These are phyloP conservation scores for Hemithea aestivaria DNA, from an alignment of 2,888 invertebrate species.

Conservation along the genomic window DNA sequence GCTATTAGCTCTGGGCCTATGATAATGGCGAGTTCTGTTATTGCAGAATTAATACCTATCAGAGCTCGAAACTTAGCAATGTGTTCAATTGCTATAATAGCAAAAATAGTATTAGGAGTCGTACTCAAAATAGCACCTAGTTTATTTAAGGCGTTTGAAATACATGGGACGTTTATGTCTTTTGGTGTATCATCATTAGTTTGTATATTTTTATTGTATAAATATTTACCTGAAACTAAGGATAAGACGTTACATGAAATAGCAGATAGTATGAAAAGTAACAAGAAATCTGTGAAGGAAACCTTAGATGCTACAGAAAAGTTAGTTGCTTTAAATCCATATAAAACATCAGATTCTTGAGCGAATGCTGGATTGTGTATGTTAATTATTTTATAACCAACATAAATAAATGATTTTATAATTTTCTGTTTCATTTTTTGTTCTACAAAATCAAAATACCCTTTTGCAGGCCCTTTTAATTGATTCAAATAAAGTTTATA, in stretches of 20 bases:
- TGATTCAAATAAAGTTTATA: too few relatives aligned
- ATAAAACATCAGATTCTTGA: too few relatives aligned
- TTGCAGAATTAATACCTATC: constrained; percentile 36
- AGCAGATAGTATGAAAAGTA: constrained; percentile 26
- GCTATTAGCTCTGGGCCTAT: constrained; percentile 39
- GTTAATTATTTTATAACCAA: too few relatives aligned
- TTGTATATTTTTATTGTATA: constrained; percentile 27
- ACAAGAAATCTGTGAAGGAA: neutral
- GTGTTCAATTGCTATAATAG: constrained; percentile 18
- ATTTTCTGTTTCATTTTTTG: too few relatives aligned
- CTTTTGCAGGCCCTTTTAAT: too few relatives aligned
- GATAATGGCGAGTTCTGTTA: constrained; percentile 30
- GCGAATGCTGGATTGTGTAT: too few relatives aligned
- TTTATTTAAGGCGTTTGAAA: constrained; percentile 29
- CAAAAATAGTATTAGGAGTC: constrained; percentile 14
- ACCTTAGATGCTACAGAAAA: neutral
- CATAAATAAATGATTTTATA: too few relatives aligned
- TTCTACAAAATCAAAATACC: too few relatives aligned
- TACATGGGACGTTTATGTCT: constrained; percentile 36
- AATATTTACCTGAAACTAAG: constrained; percentile 47
- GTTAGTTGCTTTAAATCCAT: too few relatives aligned
- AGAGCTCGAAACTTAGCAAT: constrained; percentile 32
- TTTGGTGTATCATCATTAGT: constrained; percentile 28
- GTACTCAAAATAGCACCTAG: constrained; percentile 35
- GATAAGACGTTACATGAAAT: constrained; percentile 46